Base-by-base conservation (phyloP, 2,797 vertebrate species). In the Phaenicophaeus curvirostris region DNA sequence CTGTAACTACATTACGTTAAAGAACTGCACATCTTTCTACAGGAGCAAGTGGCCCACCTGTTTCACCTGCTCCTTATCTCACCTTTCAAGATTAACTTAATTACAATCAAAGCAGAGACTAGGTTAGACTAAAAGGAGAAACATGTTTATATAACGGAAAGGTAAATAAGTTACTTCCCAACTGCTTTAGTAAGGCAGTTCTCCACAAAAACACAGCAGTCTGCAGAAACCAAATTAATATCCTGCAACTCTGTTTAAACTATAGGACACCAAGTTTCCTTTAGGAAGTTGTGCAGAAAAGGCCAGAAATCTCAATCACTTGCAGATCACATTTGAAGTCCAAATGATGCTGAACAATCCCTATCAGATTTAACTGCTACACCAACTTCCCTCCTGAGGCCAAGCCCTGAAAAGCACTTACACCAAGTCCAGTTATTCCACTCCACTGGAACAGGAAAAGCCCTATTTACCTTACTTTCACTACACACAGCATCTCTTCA, bases 401-500 rank as follows among this genome's bases (percentile, higher is more conserved):
- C 0, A 0, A 50, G 24, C 42, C 44, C 75, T 8, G 18, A 58
- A 51, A 79, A n/a, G 15, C 21, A 8, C 31, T 0, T 0, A 85
- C 30, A 27, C 61, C 28, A 41, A 28, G 6, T 19, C 27, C 58
- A 15, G 2, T 1, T n/a, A 33, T 39, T 68, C 66, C 44, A 53
- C 21, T 71, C 48, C 1, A 37, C 20, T 15, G 18, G 21, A 84
- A 69, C 3, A 28, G 2, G 2, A 63, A 51, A 59, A 88, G 15
- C 55, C 39, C 5, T 9, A 35, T 75, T 66, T 68, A 41, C 33
- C 48, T 46, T 15, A n/a, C 44, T 50, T 42, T 61, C 48, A 50
- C 20, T 15, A 59, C 30, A 30, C 44, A 57, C 8, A 9, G 48
- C 13, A 1, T 39, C 53, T 79, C 50, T 35, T 51, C n/a, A 9